These are phyloP conservation scores for Dasyprocta punctata DNA, from an alignment of 2,113 vertebrate genomes.

Conservation along the genomic window DNA sequence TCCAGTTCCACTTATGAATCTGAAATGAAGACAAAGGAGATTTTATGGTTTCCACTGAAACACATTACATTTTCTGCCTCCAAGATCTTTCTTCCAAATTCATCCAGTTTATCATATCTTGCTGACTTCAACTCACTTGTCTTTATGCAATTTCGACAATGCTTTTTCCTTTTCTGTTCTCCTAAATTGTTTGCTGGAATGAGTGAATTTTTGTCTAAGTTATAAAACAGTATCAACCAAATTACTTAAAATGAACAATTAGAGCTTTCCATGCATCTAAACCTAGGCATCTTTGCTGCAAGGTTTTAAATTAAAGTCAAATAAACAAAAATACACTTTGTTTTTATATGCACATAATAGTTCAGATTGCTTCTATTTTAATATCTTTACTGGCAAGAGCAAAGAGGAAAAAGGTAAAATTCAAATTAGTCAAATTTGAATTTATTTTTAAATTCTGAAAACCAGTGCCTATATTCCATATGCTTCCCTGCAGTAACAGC, in stretches of 20 bases:
- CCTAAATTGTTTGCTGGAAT: conserved; percentile 42
- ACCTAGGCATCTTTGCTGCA: neutral
- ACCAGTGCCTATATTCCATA: neutral
- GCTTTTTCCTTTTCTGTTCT: neutral
- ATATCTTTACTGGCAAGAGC: conserved; percentile 16
- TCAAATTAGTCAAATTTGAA: neutral
- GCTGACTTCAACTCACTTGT: conserved; percentile 54
- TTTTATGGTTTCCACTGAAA: conserved; percentile 70
- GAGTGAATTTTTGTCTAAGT: conserved; percentile 43
- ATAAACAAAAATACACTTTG: neutral
- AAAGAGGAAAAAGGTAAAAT: conserved; percentile 4
- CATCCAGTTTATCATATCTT: conserved; percentile 56
- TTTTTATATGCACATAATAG: neutral
- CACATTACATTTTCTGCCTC: conserved; percentile 63
- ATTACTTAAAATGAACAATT: conserved; percentile 59
- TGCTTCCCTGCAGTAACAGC: neutral
- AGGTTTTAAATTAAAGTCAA: conserved; percentile 46
- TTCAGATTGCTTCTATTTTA: conserved; percentile 32
- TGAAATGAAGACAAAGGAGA: conserved; percentile 58
- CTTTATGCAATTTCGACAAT: conserved; percentile 46
- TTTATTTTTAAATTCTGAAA: conserved; percentile 29
- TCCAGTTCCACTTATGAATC: conserved; percentile 53
- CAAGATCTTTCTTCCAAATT: conserved; percentile 68
- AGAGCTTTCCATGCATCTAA: neutral
- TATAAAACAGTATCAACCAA: conserved; percentile 47